Percentiles rank a stretch among this genome's conserved stretches.
Conservation (phyloP, 2,113 vertebrate genomes). For the Oreocharis arfaki region DNA sequence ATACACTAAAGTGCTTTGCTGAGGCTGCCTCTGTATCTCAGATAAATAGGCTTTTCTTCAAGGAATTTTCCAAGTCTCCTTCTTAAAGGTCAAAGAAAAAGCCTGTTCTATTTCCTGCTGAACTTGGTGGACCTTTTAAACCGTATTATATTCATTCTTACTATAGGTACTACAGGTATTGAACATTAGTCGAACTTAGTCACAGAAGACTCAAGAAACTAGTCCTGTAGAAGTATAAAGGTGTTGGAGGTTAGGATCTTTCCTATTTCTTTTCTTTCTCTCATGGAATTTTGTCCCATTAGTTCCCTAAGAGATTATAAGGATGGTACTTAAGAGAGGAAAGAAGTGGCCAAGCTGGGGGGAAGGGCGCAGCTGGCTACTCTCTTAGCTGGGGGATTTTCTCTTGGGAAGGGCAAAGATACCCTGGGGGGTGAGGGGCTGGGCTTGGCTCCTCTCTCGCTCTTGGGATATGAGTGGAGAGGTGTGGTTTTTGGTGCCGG, state of each 20-base stretch:
- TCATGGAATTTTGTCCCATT: neutral
- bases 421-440: neutral
- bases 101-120: slow-evolving; percentile 24
- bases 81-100: slow-evolving; percentile 63
- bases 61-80: slow-evolving; percentile 10
- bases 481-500: neutral
- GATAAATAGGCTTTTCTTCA: slow-evolving; percentile 41
- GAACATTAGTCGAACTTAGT: neutral
- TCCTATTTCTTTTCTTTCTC: neutral
- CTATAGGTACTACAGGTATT: neutral
- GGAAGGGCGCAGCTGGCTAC: neutral
- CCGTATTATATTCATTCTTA: slow-evolving; percentile 26
- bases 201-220: neutral
- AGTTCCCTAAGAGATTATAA: neutral
- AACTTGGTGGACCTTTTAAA: slow-evolving; percentile 35
- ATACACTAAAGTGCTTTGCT: neutral
- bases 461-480: neutral
- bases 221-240: neutral
- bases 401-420: neutral
- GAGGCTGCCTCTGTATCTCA: neutral
- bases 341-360: neutral
- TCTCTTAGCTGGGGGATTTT: neutral
- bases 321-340: accelerated
- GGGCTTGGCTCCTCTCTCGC: neutral
- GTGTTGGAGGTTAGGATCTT: neutral